Conservation (phyloP, 2,888 invertebrate genomes). For the Caradrina clavipalpis region DNA sequence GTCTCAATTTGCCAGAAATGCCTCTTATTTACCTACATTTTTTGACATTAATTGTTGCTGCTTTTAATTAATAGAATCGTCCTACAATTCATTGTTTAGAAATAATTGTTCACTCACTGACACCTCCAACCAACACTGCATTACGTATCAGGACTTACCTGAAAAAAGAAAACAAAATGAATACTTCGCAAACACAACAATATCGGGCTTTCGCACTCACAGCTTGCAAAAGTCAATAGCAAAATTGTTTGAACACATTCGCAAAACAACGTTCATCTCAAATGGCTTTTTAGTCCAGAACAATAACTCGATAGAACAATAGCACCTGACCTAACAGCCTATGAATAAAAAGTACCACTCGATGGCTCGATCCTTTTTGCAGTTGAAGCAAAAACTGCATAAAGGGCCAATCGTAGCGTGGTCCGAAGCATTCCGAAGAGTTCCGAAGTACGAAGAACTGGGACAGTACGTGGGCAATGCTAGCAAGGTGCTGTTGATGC, state of each 20-base stretch:
- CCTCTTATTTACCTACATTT: too few species aligned
- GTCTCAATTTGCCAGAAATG: too few species aligned
- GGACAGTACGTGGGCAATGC: conserved; percentile 77
- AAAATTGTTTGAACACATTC: conserved; percentile 61
- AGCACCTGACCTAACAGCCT: conserved; percentile 57
- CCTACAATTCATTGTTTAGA: not conserved
- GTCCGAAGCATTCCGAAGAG: conserved; percentile 58
- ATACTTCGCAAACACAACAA: conserved; percentile 35
- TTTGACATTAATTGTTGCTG: too few species aligned
- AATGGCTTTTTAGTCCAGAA: conserved; percentile 68
- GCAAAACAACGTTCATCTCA: conserved; percentile 63
- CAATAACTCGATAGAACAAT: conserved; percentile 73
- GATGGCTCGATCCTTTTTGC: conserved; percentile 60
- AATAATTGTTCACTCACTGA: conserved; percentile 30
- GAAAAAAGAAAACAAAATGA: conserved; percentile 56
- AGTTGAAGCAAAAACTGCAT: conserved; percentile 68
- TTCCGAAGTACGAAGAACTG: conserved; percentile 65
- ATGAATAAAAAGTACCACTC: conserved; percentile 57
- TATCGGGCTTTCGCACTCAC: conserved; percentile 14
- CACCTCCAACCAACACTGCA: conserved; percentile 7
- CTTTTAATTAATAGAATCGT: not conserved
- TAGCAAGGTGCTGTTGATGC: conserved; percentile 80
- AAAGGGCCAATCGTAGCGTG: conserved; percentile 75
- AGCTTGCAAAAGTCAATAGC: conserved; percentile 44
- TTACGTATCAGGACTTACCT: conserved; percentile 62